These are phyloP conservation scores for Drosophila parabipectinata DNA, from an alignment of 1,140 invertebrate species.

Conservation along the genomic window DNA sequence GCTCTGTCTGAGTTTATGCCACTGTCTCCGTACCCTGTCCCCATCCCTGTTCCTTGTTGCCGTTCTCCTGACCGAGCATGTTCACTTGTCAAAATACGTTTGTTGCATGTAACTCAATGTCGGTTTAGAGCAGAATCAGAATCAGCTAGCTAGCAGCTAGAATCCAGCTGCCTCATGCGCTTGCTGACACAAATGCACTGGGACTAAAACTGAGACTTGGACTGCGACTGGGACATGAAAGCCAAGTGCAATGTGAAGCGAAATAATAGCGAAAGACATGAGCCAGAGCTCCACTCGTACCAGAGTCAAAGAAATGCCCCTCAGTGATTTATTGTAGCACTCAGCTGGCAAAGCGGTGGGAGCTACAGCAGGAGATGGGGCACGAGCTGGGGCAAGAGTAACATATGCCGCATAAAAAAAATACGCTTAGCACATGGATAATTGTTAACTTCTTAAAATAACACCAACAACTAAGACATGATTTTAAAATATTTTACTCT, in stretches of 20 bases:
- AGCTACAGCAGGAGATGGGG: constrained; percentile 1
- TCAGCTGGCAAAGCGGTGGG: constrained; percentile 33
- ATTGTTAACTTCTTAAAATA: constrained; percentile 1
- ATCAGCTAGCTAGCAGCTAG: constrained; percentile 12
- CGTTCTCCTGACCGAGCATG: constrained; percentile 60
- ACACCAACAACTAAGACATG: too few species aligned
- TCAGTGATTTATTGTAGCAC: constrained; percentile 75
- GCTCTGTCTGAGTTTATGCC: constrained; percentile 25
- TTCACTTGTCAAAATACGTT: constrained; percentile 80
- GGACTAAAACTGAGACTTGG: constrained; percentile 46
- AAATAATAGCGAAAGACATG: constrained; percentile 77
- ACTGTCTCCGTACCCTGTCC: neutral
- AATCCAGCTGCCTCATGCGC: constrained; percentile 70
- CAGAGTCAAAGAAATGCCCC: constrained; percentile 63
- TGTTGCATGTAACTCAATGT: constrained; percentile 79
- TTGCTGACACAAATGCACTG: constrained; percentile 75
- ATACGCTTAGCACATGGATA: constrained; percentile 27
- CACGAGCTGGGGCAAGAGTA: neutral
- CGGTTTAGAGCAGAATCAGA: constrained; percentile 53
- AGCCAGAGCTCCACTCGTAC: constrained; percentile 25
- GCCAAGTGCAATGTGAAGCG: constrained; percentile 75
- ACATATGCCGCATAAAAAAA: constrained; percentile 32
- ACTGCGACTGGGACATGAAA: constrained; percentile 56
- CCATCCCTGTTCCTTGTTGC: neutral
- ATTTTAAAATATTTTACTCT: too few species aligned